Percentiles rank a stretch among this genome's conserved stretches.
These are phyloP conservation scores for Sebastiscus albofasciatus DNA, from an alignment of 2,797 vertebrate species.

Conservation along the genomic window DNA sequence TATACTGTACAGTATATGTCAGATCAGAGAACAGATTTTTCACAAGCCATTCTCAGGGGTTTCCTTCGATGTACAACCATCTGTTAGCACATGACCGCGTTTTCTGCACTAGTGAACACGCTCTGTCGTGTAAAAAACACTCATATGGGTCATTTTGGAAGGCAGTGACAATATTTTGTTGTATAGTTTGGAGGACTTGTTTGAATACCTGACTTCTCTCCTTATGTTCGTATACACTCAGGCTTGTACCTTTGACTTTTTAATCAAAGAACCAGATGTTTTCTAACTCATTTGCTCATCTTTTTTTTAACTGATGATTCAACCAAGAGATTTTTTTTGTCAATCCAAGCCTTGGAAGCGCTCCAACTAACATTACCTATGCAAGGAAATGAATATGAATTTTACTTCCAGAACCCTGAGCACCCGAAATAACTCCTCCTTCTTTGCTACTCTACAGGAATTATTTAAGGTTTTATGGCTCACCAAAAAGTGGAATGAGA, in stretches of 20 bases:
- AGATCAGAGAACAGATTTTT: background rate
- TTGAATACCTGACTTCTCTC: background rate
- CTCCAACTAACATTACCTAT: conserved; percentile 9
- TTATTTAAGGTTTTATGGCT: conserved; percentile 46
- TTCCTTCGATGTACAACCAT: background rate
- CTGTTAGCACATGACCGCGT: background rate
- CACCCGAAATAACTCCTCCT: conserved; percentile 10
- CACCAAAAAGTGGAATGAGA: conserved; percentile 35
- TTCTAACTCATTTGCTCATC: background rate
- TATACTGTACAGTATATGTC: too few relatives aligned
- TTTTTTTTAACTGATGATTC: background rate
- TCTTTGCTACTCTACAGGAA: conserved; percentile 14
- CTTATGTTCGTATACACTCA: background rate
- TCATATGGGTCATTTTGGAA: background rate
- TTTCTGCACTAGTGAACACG: background rate
- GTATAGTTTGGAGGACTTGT: background rate
- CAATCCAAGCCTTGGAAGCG: background rate
- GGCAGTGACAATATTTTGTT: background rate
- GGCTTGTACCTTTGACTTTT: background rate
- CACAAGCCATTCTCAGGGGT: background rate
- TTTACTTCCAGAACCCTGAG: conserved; percentile 3
- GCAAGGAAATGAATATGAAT: conserved; percentile 7
- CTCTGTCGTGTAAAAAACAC: background rate
- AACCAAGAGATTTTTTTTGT: background rate
- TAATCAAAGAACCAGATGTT: conserved; percentile 1